Conservation (phyloP, 2,113 vertebrate genomes). For the Peucedramus taeniatus region DNA sequence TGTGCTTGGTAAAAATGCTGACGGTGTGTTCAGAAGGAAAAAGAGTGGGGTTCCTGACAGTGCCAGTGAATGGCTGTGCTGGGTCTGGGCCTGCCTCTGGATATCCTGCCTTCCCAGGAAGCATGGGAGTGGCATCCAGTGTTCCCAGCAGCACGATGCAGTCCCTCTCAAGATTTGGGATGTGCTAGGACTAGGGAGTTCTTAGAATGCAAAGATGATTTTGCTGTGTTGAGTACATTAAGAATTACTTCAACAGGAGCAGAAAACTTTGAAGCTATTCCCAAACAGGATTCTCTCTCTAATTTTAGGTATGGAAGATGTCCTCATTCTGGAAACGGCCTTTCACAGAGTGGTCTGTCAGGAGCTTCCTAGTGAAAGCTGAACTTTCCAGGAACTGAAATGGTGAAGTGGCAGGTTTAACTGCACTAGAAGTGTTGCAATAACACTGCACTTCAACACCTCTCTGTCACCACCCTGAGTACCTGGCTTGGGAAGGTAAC, state of each 20-base stretch:
- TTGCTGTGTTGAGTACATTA: neutral
- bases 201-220: neutral
- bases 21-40: neutral
- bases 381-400: neutral
- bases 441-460: neutral
- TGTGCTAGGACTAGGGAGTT: neutral
- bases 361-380: neutral
- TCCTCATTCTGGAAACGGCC: neutral
- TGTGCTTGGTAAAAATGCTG: neutral
- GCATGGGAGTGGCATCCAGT: accelerated
- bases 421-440: neutral
- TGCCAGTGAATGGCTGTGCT: neutral
- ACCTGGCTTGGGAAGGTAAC: neutral
- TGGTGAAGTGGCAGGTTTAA: neutral
- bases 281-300: neutral
- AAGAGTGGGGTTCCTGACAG: neutral
- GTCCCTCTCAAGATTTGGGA: neutral
- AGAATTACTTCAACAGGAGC: neutral
- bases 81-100: neutral
- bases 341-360: neutral
- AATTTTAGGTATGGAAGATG: neutral
- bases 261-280: neutral
- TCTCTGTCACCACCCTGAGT: neutral
- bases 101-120: neutral
- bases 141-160: neutral